Base-by-base conservation (phyloP, 1,140 invertebrate genomes). In the Mycetomoellerius zeteki region DNA sequence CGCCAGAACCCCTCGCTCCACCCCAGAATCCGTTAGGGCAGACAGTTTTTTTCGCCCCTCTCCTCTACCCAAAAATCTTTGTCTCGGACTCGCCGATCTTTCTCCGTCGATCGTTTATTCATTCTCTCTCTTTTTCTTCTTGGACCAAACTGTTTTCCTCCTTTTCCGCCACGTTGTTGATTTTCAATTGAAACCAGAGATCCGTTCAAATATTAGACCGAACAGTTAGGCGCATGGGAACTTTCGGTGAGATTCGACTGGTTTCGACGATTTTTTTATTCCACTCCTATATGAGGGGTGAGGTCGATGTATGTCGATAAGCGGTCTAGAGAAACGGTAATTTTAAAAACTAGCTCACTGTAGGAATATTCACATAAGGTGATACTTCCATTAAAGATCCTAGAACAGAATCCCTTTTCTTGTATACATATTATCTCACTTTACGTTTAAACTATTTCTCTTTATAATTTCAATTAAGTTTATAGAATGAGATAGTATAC, bases 131-230 rank as follows among this genome's bases (percentile, higher is more conserved):
- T 71, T 65, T 77, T 65, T 58, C 64, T 67, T 43, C 67, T 62
- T 64, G 33, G 76, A 69, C 37, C 69, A 56, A 33, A 33, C 54
- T 21, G 27, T 33, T 52, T 54, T 72, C 73, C 64, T 73, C 43
- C 73, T 91, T 82, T 73, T 56, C 88, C 78, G 87, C 89, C 93
- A 8, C 47, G 80, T 82, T 86, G 93, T 94, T 94, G 94, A 95
- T 95, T 94, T 94, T 94, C 94, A 94, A 95, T 95, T 95, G 95
- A 95, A 95, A 95, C 93, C 90, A 89, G 94, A 94, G 95, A 95
- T 95, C 93, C 94, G 92, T 90, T 94, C 94, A 94, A 95, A 95
- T 93, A 94, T 88, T 91, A 89, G 91, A 91, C 81, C 82, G 91
- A 92, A 94, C 93, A 94, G 93, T 94, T 94, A 93, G 92, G 92